Base-by-base conservation (phyloP, 92 coral and sea anemone genomes). In the Desmophyllum pertusum region DNA sequence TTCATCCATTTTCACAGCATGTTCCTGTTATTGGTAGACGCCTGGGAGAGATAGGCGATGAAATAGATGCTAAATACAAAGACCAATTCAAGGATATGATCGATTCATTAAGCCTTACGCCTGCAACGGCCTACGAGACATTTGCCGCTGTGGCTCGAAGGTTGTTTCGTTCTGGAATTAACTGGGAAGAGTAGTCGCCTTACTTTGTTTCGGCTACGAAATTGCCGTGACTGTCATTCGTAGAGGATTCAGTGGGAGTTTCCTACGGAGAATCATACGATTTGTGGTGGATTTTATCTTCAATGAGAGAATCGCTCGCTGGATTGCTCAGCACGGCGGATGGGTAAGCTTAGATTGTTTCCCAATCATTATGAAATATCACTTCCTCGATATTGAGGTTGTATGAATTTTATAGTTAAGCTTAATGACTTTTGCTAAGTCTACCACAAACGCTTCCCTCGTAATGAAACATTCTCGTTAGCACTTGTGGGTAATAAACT, bases 41-140 rank as follows among this genome's bases (percentile, higher is more conserved):
- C 30, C 88, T 97, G 48, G 97, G 98, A 78, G 99, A 97, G 77
- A 92, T 97, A 46, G 99, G 99, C 46, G 99, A 97, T 84, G 97
- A 97, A 80, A 97, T 97, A 43, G 96, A 94, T 73, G 94, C 92
- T 52, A 92, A 82, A 78, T 97, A 97, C 79, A 95, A 92, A 68
- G 98, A 94, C 71, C 95, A 97, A 66, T 97, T 97, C 79, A 95
- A 94, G 57, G 99, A 97, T 31, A 97, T 97, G 99, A 94, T 97
- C 23, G 98, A 92, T 35, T 92, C 91, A 51, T 83, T 97, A 65
- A 89, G 94, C 63, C 86, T 97, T 19, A 94, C 97, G 15, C 93
- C 98, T 17, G 95, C 95, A 25, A 94, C 96, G 37, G 99, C 98
- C 0, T 97, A 97, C 84, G 98, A 94, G 51, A 94, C 99, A 1